Evolutionary conservation across 2,797 vertebrate genomes (phyloP).

Genomic region (Dermochelys coriacea): DNA sequence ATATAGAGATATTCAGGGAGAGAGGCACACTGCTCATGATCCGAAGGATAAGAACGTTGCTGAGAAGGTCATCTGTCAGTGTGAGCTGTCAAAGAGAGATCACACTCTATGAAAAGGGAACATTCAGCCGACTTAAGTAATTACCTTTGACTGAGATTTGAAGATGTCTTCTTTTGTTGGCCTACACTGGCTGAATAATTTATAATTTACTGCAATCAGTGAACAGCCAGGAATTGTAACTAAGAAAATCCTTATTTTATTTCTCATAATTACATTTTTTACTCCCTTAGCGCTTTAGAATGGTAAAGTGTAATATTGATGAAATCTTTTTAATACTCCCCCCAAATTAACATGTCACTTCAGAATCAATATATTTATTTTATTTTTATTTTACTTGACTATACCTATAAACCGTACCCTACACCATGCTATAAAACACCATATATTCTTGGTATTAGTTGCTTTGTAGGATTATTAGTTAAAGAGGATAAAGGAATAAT

Average conservation of each 20-base stretch:
- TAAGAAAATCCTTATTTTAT: conserved; percentile 86
- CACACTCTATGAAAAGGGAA: conserved; percentile 90
- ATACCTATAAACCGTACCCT: neutral
- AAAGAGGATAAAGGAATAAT: conserved; percentile 70
- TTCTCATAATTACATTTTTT: conserved; percentile 78
- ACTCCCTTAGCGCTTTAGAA: conserved; percentile 64
- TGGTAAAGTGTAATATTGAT: conserved; percentile 63
- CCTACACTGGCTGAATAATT: conserved; percentile 97
- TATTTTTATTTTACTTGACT: neutral
- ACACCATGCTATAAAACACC: conserved; percentile 28
- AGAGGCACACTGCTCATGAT: conserved; percentile 87
- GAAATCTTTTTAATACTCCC: conserved; percentile 30
- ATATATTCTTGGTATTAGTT: conserved; percentile 45
- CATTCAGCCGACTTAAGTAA: conserved; percentile 93
- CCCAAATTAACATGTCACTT: conserved; percentile 16
- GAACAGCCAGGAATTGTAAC: conserved; percentile 82
- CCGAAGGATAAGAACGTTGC: conserved; percentile 88
- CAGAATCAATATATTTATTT: conserved; percentile 35
- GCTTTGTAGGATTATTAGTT: conserved; percentile 64
- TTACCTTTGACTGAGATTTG: conserved; percentile 98
- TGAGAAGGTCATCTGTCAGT: conserved; percentile 99
- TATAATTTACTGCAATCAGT: conserved; percentile 96
- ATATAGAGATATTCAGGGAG: conserved; percentile 91
- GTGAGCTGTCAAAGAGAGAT: conserved; percentile 93
- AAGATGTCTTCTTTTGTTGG: conserved; percentile 99